Base-by-base conservation (phyloP, 2,888 invertebrate species). In the Ligdia adustata region DNA sequence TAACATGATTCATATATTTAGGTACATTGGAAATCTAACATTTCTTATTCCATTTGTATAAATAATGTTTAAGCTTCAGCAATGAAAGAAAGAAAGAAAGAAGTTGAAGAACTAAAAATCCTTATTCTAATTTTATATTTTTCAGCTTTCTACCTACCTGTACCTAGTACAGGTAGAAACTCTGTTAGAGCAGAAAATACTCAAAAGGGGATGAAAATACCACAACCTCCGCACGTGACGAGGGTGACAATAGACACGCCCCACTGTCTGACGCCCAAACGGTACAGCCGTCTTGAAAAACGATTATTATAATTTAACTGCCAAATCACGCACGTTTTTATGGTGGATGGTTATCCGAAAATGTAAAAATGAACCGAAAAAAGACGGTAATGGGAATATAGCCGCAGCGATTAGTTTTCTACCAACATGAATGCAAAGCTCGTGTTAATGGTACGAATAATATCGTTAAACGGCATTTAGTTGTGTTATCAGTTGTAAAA, bases 221-320 rank as follows among this genome's bases (percentile, higher is more conserved):
- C 65, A 62, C 60, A 77, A 76, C 73, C 73, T 72, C 46, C 54
- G 59, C 48, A 70, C 76, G 79, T 77, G 80, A 75, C 70, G 68
- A 66, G 71, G 60, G 55, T 73, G 66, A 76, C 75, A 79, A 79
- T 69, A 41, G 66, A 55, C 72, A 67, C 72, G 70, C 74, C 73
- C 60, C 57, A 44, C 47, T 67, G 69, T 74, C 75, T 77, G 69
- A 11, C 2, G 15, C 54, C 50, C 55, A 42, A 60, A 44, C 33
- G 39, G 52, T 52, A 57, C 51, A 54, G 38, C 11, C 35, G 39
- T 28, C 32, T 42, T 28, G 28, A 49, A 48, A 48, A 49, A 22
- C 32, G 42, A 49, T 43, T 49, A 49, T 38, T 49, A 49, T 49
- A 49, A 49, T 43, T 43, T 49, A 42, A 49, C 48, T 42, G 38